Evolutionary conservation across 2,797 vertebrate genomes (phyloP).

Genomic region (Centroberyx gerrardi): DNA sequence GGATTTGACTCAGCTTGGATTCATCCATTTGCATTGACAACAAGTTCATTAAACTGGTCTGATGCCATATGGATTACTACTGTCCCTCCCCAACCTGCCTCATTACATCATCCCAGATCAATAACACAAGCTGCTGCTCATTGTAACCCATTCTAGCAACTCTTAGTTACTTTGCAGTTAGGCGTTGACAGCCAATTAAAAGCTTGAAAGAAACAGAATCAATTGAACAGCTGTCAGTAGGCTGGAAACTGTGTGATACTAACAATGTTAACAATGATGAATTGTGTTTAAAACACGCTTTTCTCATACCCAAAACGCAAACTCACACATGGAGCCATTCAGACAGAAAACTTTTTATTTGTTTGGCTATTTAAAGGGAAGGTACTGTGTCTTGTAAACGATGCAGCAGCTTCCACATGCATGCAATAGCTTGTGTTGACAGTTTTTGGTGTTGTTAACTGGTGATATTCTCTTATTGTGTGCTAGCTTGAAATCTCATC

Average conservation of each 20-base stretch:
- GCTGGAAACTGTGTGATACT: neutral
- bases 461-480: neutral
- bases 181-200: conserved; percentile 52
- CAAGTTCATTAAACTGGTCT: conserved; percentile 58
- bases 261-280: conserved; percentile 2
- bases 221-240: conserved; percentile 5
- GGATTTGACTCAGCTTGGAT: conserved; percentile 33
- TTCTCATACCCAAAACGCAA: neutral
- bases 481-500: no score
- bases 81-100: conserved; percentile 40
- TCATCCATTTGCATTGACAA: conserved; percentile 36
- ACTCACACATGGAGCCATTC: neutral
- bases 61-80: conserved; percentile 51
- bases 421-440: neutral
- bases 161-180: conserved; percentile 24
- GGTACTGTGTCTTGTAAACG: no score
- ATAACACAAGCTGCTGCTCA: conserved; percentile 38
- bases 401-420: neutral
- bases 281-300: neutral
- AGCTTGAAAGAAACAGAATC: neutral
- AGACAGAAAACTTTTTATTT: conserved; percentile 16
- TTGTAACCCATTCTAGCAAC: conserved; percentile 21
- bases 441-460: neutral
- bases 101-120: conserved; percentile 64
- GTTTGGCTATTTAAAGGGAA: conserved; percentile 16